Evolutionary conservation across 2,797 vertebrate genomes (phyloP), one percentile per base, ranked within the genome.

Genomic region (Vireo griseus): DNA sequence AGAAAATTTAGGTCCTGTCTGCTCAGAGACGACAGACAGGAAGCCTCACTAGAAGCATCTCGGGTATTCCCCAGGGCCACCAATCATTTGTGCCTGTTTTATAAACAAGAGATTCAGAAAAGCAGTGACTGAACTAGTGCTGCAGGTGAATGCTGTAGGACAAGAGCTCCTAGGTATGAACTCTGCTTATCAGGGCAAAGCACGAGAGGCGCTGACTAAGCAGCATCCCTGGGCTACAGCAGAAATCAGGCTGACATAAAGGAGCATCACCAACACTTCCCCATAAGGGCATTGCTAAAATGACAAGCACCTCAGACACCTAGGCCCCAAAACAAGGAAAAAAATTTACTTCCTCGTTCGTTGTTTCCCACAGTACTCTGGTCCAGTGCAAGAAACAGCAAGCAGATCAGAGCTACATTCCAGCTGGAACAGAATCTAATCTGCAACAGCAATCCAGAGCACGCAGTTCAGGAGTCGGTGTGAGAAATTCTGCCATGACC

Each of bases 201-300:
- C 33, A n/a, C 0, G 11, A 29, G 13, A n/a, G 89, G 4, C 0
- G 5, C 1, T 7, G 42, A 62, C 29, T 45, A 48, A 2, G 10
- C 21, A 55, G 25, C 50, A 52, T 6, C 18, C 17, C 10, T 6
- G 6, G 22, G 35, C 54, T 48, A 48, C 48, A 62, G 28, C n/a
- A 71, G 24, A 31, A 65, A 26, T 16, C 21, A 71, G 16, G 52
- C 19, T 55, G 12, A 54, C 4, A 9, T 19, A 24, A 62, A 62
- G 37, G 21, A 77, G 19, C 19, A 52, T 13, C 47, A 54, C 7
- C 37, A 62, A 13, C n/a, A 16, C 1, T 47, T 28, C 51, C 7
- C 59, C n/a, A 19, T 3, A 22, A 62, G 50, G 17, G 20, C 13
- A 58, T 9, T 45, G 33, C 25, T 40, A 40, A 28, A 79, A 44